Evolutionary conservation across 2,797 vertebrate species (phyloP).

Genomic region (Momotus momota): DNA sequence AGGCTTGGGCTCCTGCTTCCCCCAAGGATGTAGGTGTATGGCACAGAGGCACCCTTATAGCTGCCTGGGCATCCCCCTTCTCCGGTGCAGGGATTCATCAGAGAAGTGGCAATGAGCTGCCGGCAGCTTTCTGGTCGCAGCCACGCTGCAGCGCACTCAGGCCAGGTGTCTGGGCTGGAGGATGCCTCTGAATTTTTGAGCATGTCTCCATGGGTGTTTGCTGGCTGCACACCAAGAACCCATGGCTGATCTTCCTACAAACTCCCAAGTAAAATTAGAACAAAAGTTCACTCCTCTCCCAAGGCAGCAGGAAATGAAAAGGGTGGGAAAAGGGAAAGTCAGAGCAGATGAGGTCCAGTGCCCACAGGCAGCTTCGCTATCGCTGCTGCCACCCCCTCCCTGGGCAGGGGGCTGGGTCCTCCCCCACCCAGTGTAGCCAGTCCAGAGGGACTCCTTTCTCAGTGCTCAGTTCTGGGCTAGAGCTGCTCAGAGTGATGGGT

Average conservation of each 20-base stretch:
- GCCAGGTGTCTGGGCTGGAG: slow-evolving; percentile 60
- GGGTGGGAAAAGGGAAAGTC: slow-evolving; percentile 60
- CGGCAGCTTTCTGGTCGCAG: neutral
- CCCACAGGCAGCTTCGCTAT: neutral
- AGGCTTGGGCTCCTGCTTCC: neutral
- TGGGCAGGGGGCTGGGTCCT: accelerated
- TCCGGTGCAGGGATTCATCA: neutral
- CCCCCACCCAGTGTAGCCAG: neutral
- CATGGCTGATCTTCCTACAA: slow-evolving; percentile 70
- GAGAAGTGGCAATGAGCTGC: neutral
- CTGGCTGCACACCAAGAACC: slow-evolving; percentile 73
- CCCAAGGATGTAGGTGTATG: neutral
- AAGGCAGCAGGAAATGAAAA: slow-evolving; percentile 71
- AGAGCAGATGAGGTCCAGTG: slow-evolving; percentile 56
- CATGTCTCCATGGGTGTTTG: slow-evolving; percentile 69
- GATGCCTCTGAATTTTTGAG: slow-evolving; percentile 64
- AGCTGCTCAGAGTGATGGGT: neutral
- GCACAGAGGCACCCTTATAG: accelerated
- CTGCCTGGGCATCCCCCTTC: neutral
- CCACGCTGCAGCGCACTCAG: neutral
- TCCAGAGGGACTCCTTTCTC: neutral
- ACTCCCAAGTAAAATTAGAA: slow-evolving; percentile 72
- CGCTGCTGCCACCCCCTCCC: neutral
- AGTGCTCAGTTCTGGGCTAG: neutral
- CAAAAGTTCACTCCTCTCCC: slow-evolving; percentile 73